Evolutionary conservation across 2,113 vertebrate genomes (phyloP).

Genomic region (Megalops atlanticus): DNA sequence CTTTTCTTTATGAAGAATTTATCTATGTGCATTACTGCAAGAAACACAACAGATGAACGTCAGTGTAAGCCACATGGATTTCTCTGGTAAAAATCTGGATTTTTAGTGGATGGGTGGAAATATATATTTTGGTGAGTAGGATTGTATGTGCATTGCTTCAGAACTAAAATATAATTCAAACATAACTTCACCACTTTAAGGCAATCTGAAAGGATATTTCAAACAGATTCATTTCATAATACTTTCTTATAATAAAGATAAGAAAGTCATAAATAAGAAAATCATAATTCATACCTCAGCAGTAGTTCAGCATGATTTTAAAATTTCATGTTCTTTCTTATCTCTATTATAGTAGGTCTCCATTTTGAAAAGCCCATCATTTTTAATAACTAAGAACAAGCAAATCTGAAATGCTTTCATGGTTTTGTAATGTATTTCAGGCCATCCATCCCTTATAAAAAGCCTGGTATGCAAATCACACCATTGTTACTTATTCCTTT

Average conservation of each 20-base stretch:
- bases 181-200: background rate
- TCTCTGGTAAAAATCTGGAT: background rate
- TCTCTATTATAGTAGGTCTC: too few species aligned
- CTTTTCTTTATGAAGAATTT: background rate
- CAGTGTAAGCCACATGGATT: background rate
- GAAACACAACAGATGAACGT: background rate
- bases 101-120: background rate
- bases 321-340: too few species aligned
- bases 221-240: background rate
- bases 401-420: too few species aligned
- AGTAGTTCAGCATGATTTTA: too few species aligned
- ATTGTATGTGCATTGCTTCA: background rate
- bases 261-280: too few species aligned
- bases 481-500: background rate
- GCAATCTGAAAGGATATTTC: background rate
- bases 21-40: background rate
- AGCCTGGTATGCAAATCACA: background rate
- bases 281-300: too few species aligned
- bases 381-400: too few species aligned
- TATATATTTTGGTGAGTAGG: background rate
- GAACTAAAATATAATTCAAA: background rate
- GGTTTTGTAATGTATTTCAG: too few species aligned
- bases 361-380: too few species aligned
- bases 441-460: too few species aligned
- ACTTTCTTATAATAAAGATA: too few species aligned